Evolutionary conservation across 2,113 vertebrate species (phyloP).

Genomic region (Mesitornis unicolor): DNA sequence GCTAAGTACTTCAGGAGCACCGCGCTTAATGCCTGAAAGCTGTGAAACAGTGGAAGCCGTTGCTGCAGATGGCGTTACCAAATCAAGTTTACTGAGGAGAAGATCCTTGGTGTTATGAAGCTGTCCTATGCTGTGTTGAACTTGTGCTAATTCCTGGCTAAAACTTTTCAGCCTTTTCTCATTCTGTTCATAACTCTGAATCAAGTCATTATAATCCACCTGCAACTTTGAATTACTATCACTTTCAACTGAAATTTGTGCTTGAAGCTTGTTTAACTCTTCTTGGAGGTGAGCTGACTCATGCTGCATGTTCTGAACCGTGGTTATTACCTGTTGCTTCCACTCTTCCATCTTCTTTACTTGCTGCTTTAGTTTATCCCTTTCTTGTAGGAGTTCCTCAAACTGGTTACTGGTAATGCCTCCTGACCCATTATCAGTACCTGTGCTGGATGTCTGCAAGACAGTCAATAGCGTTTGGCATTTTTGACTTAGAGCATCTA

Average conservation of each 20-base stretch:
- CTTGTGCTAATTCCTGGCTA: constrained; percentile 87
- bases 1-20: not conserved
- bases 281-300: constrained; percentile 95
- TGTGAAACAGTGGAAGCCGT: not conserved
- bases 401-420: constrained; percentile 95
- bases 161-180: constrained; percentile 86
- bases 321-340: constrained; percentile 98
- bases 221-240: constrained; percentile 88
- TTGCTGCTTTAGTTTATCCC: constrained; percentile 92
- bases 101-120: constrained; percentile 89
- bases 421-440: constrained; percentile 63
- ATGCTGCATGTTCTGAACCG: constrained; percentile 96
- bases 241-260: constrained; percentile 84
- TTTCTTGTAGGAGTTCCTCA: constrained; percentile 92
- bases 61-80: constrained; percentile 67
- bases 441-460: constrained; percentile 80
- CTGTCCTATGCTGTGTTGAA: constrained; percentile 90
- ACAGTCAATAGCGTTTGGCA: constrained; percentile 92
- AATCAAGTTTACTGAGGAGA: constrained; percentile 87
- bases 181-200: constrained; percentile 92
- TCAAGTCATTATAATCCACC: constrained; percentile 88
- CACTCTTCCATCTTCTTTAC: constrained; percentile 99
- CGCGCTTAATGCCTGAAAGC: not conserved
- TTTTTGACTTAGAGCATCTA: constrained; percentile 94
- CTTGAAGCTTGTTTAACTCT: constrained; percentile 88